These are phyloP conservation scores for Pterostichus niger DNA, from an alignment of 2,888 invertebrate species.

Conservation along the genomic window DNA sequence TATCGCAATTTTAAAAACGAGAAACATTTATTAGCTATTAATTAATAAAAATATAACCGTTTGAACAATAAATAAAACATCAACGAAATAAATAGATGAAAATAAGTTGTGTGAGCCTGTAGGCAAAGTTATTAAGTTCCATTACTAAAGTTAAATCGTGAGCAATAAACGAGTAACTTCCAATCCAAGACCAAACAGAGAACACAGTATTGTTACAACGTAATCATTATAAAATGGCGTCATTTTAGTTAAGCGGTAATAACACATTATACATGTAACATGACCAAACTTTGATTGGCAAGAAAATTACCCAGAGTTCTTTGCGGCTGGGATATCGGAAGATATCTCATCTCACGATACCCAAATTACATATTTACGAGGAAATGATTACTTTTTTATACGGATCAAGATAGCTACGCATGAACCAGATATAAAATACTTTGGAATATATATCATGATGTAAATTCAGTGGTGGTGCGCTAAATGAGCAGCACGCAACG, in stretches of 20 bases:
- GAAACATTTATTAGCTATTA: slow-evolving; percentile 46
- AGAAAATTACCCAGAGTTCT: slow-evolving; percentile 57
- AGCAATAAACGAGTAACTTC: slow-evolving; percentile 31
- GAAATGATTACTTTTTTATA: slow-evolving; percentile 66
- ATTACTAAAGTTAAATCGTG: slow-evolving; percentile 43
- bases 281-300: slow-evolving; percentile 62
- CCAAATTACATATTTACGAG: slow-evolving; percentile 65
- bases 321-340: slow-evolving; percentile 58
- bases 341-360: slow-evolving; percentile 66
- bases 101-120: slow-evolving; percentile 8
- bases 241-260: slow-evolving; percentile 50
- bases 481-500: slow-evolving; percentile 61
- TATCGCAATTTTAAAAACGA: slow-evolving; percentile 48
- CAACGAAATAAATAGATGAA: slow-evolving; percentile 22
- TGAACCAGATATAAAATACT: slow-evolving; percentile 60
- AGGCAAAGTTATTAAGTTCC: slow-evolving; percentile 23
- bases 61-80: slow-evolving; percentile 38
- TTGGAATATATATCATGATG: slow-evolving; percentile 53
- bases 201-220: slow-evolving; percentile 40
- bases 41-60: slow-evolving; percentile 32
- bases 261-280: slow-evolving; percentile 56
- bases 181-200: slow-evolving; percentile 15
- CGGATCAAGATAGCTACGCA: slow-evolving; percentile 62
- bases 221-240: slow-evolving; percentile 49
- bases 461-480: slow-evolving; percentile 54